Base-by-base conservation (phyloP, 2,113 vertebrate species). In the Emydocephalus ijimae region DNA sequence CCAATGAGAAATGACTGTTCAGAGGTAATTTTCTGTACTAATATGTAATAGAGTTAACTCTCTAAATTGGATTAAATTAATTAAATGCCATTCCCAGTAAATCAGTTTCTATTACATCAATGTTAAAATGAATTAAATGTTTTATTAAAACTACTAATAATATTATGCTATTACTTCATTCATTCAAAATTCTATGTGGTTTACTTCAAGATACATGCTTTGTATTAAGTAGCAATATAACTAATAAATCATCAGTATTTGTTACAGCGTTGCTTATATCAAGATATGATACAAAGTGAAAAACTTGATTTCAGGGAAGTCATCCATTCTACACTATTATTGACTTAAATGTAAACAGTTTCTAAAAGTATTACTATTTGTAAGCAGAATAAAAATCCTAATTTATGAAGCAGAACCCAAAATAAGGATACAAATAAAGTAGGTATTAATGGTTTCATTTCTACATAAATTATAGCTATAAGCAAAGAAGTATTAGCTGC, bases 11-110 rank as follows among this genome's bases (percentile, higher is more conserved):
- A 96, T 94, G 94, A 96, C 96, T 95, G 93, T 94, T 96, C 91
- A 96, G 96, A 96, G 96, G 92, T 95, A 96, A 97, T 97, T 96
- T 96, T 96, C 96, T 96, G 93, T 94, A 96, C 95, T 96, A 96
- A 95, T 94, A 93, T 94, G 93, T 96, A 95, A 96, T 91, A 93
- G 94, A 95, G 95, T 96, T 94, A 97, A 95, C 93, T 93, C 96
- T 96, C 94, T 95, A 97, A 97, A 97, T 97, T 96, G 93, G 93
- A 97, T 96, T 97, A 94, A 95, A 96, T 96, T 97, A 97, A 97
- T 97, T 97, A 97, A 98, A 97, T 95, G 96, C 95, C 95, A 95
- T 94, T 97, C 95, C 96, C 95, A 97, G 95, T 96, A 96, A 96
- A 96, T 97, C 96, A 96, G 92, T 96, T 94, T 95, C 96, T 94